Conservation (phyloP, 2,888 invertebrate genomes). For the Alloscopus bannaensis region DNA sequence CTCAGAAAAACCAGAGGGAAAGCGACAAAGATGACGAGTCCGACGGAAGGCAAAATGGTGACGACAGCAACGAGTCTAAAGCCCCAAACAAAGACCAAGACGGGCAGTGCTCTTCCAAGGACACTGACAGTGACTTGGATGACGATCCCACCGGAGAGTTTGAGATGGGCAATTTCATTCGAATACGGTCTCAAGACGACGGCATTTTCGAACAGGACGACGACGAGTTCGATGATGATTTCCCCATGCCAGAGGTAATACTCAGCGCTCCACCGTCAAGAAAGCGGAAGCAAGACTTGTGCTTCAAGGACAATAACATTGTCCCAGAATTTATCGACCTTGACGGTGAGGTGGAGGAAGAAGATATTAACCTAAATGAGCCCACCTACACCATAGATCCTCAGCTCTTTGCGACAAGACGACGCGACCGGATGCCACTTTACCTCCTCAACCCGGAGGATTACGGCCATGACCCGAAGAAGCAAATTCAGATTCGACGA, state of each 20-base stretch:
- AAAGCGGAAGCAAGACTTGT: conserved; percentile 42
- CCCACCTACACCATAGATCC: conserved; percentile 10
- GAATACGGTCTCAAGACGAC: conserved; percentile 37
- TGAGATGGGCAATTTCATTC: conserved; percentile 15
- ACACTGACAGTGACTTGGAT: not conserved
- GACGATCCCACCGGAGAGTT: not conserved
- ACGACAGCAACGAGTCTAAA: not conserved
- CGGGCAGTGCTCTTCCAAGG: too few relatives aligned
- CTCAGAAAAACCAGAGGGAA: too few relatives aligned
- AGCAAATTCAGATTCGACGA: conserved; percentile 57
- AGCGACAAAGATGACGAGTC: too few relatives aligned
- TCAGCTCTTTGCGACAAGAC: not conserved
- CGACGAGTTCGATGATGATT: conserved; percentile 37
- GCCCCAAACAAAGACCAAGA: not conserved
- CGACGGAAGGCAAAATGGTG: too few relatives aligned
- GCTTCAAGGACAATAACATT: not conserved
- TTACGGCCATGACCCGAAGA: conserved; percentile 48
- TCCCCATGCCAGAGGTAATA: conserved; percentile 34
- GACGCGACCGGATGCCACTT: conserved; percentile 44
- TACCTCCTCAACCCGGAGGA: conserved; percentile 61
- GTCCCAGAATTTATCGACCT: conserved; percentile 16
- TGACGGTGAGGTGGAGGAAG: conserved; percentile 6
- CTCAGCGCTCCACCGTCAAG: not conserved
- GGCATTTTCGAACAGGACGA: conserved; percentile 48
- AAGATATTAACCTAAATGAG: not conserved